Evolutionary conservation across 2,797 vertebrate species (phyloP), one percentile per base, ranked within the genome.

Genomic region (Rhincodon typus): DNA sequence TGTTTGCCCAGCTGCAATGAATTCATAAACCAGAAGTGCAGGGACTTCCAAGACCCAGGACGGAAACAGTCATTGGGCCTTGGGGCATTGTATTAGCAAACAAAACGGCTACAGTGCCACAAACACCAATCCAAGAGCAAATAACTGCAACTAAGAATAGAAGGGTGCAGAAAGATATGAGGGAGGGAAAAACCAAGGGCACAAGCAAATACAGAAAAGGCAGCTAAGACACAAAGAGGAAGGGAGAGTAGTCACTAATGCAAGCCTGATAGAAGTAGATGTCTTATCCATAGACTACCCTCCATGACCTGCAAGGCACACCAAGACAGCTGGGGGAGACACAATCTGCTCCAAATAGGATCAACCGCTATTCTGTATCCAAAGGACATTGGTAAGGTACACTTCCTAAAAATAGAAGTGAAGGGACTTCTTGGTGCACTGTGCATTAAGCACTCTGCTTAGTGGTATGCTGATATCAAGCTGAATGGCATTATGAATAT

Each of bases 401-500:
- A 15, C 70, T 15, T 12, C 4, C 42, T 94, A 70, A 94, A 70
- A 53, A 74, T 53, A 70, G 67, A 72, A 94, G 30, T 4, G 10
- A 50, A 77, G 94, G 38, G 70, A 74, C 30, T n/a, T 95, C 69
- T 70, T 74, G 27, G 70, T 46, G 27, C 23, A 74, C 46, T 94
- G 94, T 94, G 94, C 46, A 74, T 46, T 94, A 95, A 77, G 70
- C 70, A 77, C 70, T 30, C 30, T 23, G 50, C 46, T 95, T 70
- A 95, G 94, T 27, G 50, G 70, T 95, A 53, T 57, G 46, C 46
- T 95, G 94, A 95, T 93, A 8, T 93, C 90, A 93, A 67, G 42
- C 94, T 77, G 70, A 95, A 95, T 74, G 94, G 46, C 94, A 53
- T 72, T 57, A 77, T 34, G 46, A 95, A 74, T 95, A 95, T 77